A percentile compares a stretch with the other conserved stretches of the same genome.
Conservation (phyloP, 2,113 vertebrate species). For the Diphyllodes magnificus region DNA sequence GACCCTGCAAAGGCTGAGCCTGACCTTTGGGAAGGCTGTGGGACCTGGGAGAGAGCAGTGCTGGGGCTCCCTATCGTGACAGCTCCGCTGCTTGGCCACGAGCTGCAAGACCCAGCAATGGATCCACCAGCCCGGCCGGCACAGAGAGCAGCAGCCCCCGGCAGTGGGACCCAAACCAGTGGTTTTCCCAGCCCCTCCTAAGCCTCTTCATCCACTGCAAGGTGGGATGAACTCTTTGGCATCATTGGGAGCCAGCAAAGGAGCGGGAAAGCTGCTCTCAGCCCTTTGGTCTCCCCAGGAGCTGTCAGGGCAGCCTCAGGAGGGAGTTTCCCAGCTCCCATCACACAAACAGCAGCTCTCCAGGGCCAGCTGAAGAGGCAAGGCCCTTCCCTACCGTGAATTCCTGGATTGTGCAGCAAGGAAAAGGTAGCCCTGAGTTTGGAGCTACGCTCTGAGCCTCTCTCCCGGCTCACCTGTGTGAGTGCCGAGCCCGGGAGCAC, state of each 20-base stretch:
- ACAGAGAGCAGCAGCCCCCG: not conserved
- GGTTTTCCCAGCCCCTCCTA: not conserved
- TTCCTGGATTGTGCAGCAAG: not conserved
- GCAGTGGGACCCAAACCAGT: not conserved
- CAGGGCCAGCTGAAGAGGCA: fast-evolving
- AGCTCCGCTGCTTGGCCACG: fast-evolving
- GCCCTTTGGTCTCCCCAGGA: not conserved
- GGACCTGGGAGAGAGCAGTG: not conserved
- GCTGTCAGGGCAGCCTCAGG: not conserved
- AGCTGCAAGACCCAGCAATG: not conserved
- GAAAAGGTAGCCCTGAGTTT: not conserved
- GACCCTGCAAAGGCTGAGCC: not conserved
- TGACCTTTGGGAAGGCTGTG: not conserved
- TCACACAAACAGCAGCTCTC: not conserved
- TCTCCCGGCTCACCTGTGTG: not conserved
- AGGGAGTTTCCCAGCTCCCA: not conserved
- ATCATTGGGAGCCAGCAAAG: fast-evolving
- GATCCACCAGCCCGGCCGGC: not conserved
- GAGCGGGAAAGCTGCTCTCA: not conserved
- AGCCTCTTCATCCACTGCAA: not conserved
- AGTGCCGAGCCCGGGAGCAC: not conserved
- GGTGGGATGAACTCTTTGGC: not conserved
- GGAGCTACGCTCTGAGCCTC: not conserved
- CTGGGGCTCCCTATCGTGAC: fast-evolving
- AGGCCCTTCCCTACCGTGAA: not conserved